Base-by-base conservation (phyloP, 64 coral and sea anemone species). In the Stylophora pistillata region DNA sequence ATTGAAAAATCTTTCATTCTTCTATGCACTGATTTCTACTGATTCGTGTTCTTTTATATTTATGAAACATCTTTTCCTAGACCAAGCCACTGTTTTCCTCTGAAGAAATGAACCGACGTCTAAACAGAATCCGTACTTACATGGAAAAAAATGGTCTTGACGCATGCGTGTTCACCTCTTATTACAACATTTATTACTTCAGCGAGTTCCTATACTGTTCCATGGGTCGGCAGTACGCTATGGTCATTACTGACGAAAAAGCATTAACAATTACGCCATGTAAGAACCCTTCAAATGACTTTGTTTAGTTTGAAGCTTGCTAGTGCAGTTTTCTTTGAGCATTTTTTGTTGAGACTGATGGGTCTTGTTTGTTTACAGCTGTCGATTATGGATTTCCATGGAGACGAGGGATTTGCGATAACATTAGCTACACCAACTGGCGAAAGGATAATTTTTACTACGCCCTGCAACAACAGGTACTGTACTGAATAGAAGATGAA, bases 351-450 rank as follows among this genome's bases (percentile, higher is more conserved):
- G 23, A 76, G 59, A 75, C 58, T 88, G 41, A 62, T 29, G 32
- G 30, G 86, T 31, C 58, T 60, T 77, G 60, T 79, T 16, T 32
- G 33, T 54, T 59, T 55, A 9, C n/a, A 92, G 91, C 47, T 54
- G 76, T 92, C 9, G 91, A 92, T 47, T 86, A 77, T 71, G 85
- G 91, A 17, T 86, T 72, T 30, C 91, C 91, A 72, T 87, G 85
- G 83, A 71, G 91, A 55, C 91, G 85, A 55, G 80, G 84, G 26
- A 87, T 58, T 78, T 85, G 91, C 3, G 91, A 92, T 21, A 92
- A 87, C 28, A 87, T 92, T 15, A 73, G 73, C 15, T 92, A 87
- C 29, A 92, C 91, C 27, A 85, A 92, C 85, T 92, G 91, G 91
- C 74, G 73, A 16, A 78, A 80, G 58, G 91, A 92, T 12, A 92